Evolutionary conservation across 2,888 invertebrate genomes (phyloP), one percentile per base, ranked within the genome.

Genomic region (Drosophila buzzatii): DNA sequence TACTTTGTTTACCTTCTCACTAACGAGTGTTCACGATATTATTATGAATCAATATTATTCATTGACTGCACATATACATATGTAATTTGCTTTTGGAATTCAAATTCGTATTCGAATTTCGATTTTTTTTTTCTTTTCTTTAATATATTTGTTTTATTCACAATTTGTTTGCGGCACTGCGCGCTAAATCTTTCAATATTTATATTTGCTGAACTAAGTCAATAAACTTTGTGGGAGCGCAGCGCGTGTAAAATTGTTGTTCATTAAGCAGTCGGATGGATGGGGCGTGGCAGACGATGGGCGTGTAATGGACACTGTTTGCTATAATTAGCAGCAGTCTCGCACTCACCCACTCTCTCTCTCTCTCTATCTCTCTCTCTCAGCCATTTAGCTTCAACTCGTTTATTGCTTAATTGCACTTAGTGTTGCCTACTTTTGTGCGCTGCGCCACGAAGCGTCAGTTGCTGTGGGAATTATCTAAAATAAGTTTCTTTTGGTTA

Each of bases 351-450:
- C 12, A 7, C 4, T n/a, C 47, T 3, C 20, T 10, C 10, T 16
- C 51, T 12, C 20, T 20, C 20, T 20, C 52, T 42, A 33, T 5
- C 41, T 31, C 10, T 20, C 31, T 4, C n/a, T 44, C 20, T 45
- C 59, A 82, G 16, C 78, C 76, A 73, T 79, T 79, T 72, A 72
- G 68, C 60, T 45, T 70, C 60, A 88, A 73, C 79, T 79, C 67
- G 70, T 74, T 79, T 79, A 76, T 72, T 71, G 65, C 61, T 64
- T 74, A 84, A 88, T 85, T 67, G 74, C 75, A 77, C 59, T 60
- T 44, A 55, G 42, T 66, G 78, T 80, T 60, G 84, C 78, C 86
- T 76, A 76, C 83, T 79, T 84, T 73, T 68, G 69, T 52, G 88
- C 69, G 70, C 69, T 10, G 16, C 39, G 27, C 37, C 37, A 52